Percentiles rank a stretch among this genome's conserved stretches.
phyloP scores from a whole-genome alignment of 2,888 invertebrate species.

The Ichneumoninae sp. region DNA sequence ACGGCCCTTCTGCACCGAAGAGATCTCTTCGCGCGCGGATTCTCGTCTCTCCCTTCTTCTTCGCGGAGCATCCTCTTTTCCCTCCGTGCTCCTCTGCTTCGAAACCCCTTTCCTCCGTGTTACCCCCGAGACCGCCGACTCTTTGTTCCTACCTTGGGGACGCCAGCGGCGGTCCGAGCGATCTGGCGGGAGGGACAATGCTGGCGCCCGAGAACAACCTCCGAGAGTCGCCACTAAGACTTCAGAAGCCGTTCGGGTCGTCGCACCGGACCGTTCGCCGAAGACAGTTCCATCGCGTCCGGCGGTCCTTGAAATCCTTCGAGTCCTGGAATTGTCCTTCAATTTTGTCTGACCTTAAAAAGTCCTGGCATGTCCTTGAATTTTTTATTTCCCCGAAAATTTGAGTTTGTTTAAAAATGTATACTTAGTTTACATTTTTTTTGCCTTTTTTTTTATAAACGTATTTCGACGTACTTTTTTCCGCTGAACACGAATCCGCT shows the following conservation, averaged over 20 bases:
- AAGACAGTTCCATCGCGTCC: background rate
- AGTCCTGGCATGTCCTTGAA: too few relatives aligned
- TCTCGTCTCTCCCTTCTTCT: constrained; percentile 46
- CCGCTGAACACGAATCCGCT: too few relatives aligned
- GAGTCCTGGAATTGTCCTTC: too few relatives aligned
- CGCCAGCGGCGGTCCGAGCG: constrained; percentile 39
- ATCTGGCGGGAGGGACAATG: constrained; percentile 59
- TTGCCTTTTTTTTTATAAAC: too few relatives aligned
- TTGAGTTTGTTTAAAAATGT: too few relatives aligned
- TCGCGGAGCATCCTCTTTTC: constrained; percentile 18
- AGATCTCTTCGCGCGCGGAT: constrained; percentile 41
- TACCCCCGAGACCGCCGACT: constrained; percentile 40
- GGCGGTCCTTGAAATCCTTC: too few relatives aligned
- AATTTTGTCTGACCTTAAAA: too few relatives aligned
- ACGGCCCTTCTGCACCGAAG: constrained; percentile 47
- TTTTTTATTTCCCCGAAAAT: too few relatives aligned
- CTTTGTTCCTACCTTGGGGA: constrained; percentile 57
- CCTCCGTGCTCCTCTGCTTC: constrained; percentile 31
- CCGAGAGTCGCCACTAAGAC: constrained; percentile 33
- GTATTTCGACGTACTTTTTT: too few relatives aligned
- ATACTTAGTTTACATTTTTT: too few relatives aligned
- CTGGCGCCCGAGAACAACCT: constrained; percentile 59
- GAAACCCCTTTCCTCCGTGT: constrained; percentile 6
- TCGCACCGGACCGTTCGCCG: background rate
- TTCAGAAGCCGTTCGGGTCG: constrained; percentile 15